These are phyloP conservation scores for Chiroxiphia lanceolata DNA, from an alignment of 2,797 vertebrate species.

Conservation along the genomic window DNA sequence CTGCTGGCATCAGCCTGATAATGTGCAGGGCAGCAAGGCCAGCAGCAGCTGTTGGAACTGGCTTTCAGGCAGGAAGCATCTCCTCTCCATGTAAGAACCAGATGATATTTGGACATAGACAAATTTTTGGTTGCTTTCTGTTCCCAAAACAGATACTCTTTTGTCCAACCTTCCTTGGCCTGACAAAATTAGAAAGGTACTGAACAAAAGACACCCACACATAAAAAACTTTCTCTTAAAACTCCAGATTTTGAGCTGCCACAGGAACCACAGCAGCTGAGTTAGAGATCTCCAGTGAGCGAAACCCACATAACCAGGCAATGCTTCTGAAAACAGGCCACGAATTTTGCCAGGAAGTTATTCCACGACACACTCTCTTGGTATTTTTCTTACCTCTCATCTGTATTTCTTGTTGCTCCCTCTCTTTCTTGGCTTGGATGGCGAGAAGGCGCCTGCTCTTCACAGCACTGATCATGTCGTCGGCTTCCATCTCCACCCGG, in stretches of 20 bases:
- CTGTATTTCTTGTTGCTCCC: constrained; percentile 89
- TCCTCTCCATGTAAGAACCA: not conserved
- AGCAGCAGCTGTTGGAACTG: not conserved
- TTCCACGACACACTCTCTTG: not conserved
- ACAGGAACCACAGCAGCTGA: not conserved
- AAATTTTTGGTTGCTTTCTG: not conserved
- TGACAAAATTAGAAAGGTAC: not conserved
- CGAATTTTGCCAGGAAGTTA: not conserved
- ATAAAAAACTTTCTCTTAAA: not conserved
- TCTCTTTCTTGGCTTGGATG: constrained; percentile 94
- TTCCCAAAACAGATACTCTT: not conserved
- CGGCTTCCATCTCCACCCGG: constrained; percentile 74
- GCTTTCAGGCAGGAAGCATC: not conserved
- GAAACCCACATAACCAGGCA: not conserved
- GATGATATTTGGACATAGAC: not conserved
- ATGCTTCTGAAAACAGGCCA: not conserved
- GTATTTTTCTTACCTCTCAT: constrained; percentile 84
- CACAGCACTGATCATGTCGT: constrained; percentile 95
- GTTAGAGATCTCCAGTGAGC: not conserved
- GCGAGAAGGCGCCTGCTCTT: constrained; percentile 92
- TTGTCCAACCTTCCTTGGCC: not conserved
- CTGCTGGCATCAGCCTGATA: not conserved
- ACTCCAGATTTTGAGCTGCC: not conserved
- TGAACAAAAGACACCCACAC: not conserved
- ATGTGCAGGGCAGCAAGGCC: not conserved